Conservation (phyloP, 2,888 invertebrate species). For the Pachymerium ferrugineum region DNA sequence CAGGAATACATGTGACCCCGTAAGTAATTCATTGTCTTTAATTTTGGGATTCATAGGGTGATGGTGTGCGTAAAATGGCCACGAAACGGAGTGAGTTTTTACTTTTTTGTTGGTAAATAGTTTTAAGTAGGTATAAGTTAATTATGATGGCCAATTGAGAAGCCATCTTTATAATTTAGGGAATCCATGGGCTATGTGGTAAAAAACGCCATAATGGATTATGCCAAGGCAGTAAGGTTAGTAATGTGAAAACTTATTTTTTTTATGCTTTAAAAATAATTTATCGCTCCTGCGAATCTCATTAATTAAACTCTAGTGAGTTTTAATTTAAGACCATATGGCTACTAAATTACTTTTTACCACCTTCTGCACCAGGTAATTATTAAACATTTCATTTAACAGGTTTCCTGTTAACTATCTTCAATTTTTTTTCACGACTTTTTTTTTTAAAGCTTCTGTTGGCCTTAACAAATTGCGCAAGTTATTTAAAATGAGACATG, state of each 20-base stretch:
- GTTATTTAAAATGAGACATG: too few relatives aligned
- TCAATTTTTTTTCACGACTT: too few relatives aligned
- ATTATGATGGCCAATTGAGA: not conserved
- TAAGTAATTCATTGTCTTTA: slow-evolving; percentile 36
- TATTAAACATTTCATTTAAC: too few relatives aligned
- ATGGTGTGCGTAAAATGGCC: not conserved
- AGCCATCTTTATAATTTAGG: slow-evolving; percentile 27
- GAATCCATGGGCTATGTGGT: slow-evolving; percentile 29
- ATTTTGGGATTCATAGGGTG: slow-evolving; percentile 28
- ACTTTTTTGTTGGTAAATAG: not conserved
- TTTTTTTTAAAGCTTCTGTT: too few relatives aligned
- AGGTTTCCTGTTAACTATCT: too few relatives aligned
- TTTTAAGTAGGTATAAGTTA: not conserved
- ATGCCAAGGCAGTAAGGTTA: slow-evolving; percentile 14
- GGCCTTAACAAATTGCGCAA: too few relatives aligned
- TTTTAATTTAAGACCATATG: too few relatives aligned
- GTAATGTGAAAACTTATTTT: slow-evolving; percentile 3
- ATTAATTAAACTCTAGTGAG: too few relatives aligned
- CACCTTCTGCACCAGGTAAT: too few relatives aligned
- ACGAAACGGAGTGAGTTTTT: not conserved
- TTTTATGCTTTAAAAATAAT: too few relatives aligned
- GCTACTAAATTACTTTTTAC: too few relatives aligned
- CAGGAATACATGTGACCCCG: slow-evolving; percentile 55
- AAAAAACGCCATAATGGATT: slow-evolving; percentile 35
- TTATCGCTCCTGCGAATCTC: too few relatives aligned